Evolutionary conservation across 2,797 vertebrate species (phyloP).

Genomic region (Xenops minutus): DNA sequence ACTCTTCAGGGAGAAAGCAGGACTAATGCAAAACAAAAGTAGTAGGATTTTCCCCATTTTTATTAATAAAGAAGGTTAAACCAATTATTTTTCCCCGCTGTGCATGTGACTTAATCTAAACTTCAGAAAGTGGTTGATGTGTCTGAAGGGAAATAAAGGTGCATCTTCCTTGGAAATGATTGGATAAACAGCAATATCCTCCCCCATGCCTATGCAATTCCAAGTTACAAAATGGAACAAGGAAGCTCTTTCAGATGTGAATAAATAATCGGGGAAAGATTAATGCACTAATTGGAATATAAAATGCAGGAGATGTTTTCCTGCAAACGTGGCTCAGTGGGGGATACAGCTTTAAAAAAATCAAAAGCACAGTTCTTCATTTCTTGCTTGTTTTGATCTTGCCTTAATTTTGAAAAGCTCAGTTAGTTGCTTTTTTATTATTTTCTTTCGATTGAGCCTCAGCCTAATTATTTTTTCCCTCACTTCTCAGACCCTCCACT

Average conservation of each 20-base stretch:
- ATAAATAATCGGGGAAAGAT: background rate
- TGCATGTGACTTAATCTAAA: fast-evolving
- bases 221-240: background rate
- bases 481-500: background rate
- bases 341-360: background rate
- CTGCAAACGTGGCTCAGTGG: background rate
- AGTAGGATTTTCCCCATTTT: background rate
- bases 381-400: slow-evolving; percentile 15
- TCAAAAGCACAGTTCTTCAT: background rate
- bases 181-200: background rate
- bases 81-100: background rate
- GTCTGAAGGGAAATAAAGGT: background rate
- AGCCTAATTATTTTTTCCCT: background rate
- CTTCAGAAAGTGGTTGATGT: background rate
- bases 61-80: background rate
- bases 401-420: background rate
- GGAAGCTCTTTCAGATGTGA: background rate
- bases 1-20: background rate
- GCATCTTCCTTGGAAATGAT: background rate
- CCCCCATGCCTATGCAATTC: background rate
- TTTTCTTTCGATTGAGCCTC: background rate
- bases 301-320: background rate
- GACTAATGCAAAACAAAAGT: background rate
- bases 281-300: background rate
- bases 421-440: background rate